Evolutionary conservation across 1,140 invertebrate genomes (phyloP).

Genomic region (Bombyx mandarina): DNA sequence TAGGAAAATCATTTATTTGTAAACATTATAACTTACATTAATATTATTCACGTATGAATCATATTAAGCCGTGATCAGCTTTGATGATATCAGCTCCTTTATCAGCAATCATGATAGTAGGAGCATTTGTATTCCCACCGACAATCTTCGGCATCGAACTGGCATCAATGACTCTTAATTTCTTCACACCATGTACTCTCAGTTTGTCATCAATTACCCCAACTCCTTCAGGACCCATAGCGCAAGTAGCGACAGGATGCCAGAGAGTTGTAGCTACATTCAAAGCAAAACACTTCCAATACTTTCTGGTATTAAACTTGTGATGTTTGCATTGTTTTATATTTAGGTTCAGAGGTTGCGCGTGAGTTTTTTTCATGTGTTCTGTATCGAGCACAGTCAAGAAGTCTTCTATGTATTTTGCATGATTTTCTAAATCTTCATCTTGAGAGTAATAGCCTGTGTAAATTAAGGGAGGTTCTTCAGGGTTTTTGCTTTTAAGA

Average conservation of each 20-base stretch:
- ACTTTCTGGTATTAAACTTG: conserved; percentile 74
- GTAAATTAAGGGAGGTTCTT: conserved; percentile 87
- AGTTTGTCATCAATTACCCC: conserved; percentile 72
- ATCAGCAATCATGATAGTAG: conserved; percentile 76
- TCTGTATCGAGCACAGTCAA: conserved; percentile 67
- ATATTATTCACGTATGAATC: too few relatives aligned
- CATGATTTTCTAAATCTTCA: conserved; percentile 80
- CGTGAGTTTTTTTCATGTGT: conserved; percentile 70
- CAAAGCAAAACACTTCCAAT: conserved; percentile 73
- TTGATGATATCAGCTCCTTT: conserved; percentile 79
- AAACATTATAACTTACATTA: too few relatives aligned
- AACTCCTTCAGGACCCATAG: conserved; percentile 72
- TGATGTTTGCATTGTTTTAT: conserved; percentile 67
- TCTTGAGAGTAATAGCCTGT: conserved; percentile 88
- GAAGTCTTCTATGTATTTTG: conserved; percentile 81
- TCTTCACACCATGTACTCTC: conserved; percentile 65
- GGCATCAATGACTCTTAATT: conserved; percentile 44
- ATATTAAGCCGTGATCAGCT: conserved; percentile 13
- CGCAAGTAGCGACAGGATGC: conserved; percentile 69
- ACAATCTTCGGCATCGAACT: conserved; percentile 45
- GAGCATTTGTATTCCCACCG: conserved; percentile 43
- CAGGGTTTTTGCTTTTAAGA: conserved; percentile 83
- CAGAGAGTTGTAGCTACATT: conserved; percentile 42
- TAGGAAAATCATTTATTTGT: too few relatives aligned
- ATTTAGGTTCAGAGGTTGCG: conserved; percentile 51